phyloP scores from a whole-genome alignment of 2,113 vertebrate genomes.

The Oryzias javanicus region DNA sequence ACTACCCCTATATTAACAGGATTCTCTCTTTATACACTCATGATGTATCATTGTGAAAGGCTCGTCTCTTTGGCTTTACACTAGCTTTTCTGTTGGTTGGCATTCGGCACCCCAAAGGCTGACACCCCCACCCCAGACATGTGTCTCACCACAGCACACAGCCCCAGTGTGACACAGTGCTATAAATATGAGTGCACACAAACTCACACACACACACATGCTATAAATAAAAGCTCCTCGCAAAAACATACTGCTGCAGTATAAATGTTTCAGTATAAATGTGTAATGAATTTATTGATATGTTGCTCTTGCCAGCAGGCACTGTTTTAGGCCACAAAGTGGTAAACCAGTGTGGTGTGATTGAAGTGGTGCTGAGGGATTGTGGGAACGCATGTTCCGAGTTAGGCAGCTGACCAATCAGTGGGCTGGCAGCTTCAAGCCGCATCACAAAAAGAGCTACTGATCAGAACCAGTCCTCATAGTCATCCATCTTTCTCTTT shows the following conservation, averaged over 20 bases:
- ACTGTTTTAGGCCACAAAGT: conserved; percentile 71
- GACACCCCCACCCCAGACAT: conserved; percentile 58
- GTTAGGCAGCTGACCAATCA: conserved; percentile 76
- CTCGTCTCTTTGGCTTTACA: conserved; percentile 37
- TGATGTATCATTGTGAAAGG: conserved; percentile 37
- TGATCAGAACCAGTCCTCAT: conserved; percentile 75
- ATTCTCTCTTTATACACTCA: conserved; percentile 29
- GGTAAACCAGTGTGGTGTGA: conserved; percentile 75
- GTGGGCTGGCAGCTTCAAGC: conserved; percentile 71
- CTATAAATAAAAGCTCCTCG: conserved; percentile 70
- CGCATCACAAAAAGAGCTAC: conserved; percentile 76
- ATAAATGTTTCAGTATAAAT: conserved; percentile 81
- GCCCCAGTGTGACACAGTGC: conserved; percentile 58
- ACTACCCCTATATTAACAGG: conserved; percentile 10
- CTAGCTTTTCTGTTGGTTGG: conserved; percentile 58
- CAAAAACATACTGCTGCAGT: conserved; percentile 69
- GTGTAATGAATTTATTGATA: conserved; percentile 84
- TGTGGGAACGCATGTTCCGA: conserved; percentile 80
- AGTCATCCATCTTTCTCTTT: conserved; percentile 57
- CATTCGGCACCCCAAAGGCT: conserved; percentile 20
- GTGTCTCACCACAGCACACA: conserved; percentile 69
- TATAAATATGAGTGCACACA: conserved; percentile 68
- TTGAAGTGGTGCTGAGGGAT: conserved; percentile 81
- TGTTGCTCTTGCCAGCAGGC: conserved; percentile 76
- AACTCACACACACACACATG: conserved; percentile 49